Conservation (phyloP, 2,888 invertebrate genomes). For the Pollenia griseotomentosa region DNA sequence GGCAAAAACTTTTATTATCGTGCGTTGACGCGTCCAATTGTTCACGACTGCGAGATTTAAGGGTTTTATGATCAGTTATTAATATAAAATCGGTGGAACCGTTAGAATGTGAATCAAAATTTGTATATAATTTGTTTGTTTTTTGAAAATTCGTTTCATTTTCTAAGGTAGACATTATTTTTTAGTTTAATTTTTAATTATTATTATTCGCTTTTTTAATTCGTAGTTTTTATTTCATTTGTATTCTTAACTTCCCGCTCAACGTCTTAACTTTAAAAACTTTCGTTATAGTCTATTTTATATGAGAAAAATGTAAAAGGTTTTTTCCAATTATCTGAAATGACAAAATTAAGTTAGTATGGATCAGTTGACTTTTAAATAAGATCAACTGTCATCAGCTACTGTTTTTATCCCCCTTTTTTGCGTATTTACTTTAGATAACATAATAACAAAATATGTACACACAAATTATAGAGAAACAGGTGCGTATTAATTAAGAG, state of each 20-base stretch:
- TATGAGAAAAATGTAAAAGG: slow-evolving; percentile 32
- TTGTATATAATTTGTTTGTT: slow-evolving; percentile 77
- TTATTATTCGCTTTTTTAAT: not conserved
- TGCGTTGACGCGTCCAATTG: slow-evolving; percentile 75
- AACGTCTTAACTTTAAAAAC: slow-evolving; percentile 61
- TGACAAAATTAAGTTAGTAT: slow-evolving; percentile 55
- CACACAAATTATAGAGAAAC: slow-evolving; percentile 10
- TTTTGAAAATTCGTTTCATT: slow-evolving; percentile 79
- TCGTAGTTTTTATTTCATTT: not conserved
- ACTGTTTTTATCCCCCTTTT: slow-evolving; percentile 15
- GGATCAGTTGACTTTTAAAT: slow-evolving; percentile 55
- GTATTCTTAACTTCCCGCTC: slow-evolving; percentile 25
- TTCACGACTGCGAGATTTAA: slow-evolving; percentile 77
- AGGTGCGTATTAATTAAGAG: slow-evolving; percentile 9
- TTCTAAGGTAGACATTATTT: slow-evolving; percentile 79
- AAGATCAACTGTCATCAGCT: slow-evolving; percentile 56
- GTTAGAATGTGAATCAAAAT: slow-evolving; percentile 79
- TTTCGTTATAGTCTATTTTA: slow-evolving; percentile 48
- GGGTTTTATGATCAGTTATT: slow-evolving; percentile 80
- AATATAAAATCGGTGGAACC: slow-evolving; percentile 82
- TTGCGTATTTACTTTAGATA: slow-evolving; percentile 63
- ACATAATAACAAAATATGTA: slow-evolving; percentile 36
- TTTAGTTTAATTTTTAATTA: slow-evolving; percentile 15
- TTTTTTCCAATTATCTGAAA: slow-evolving; percentile 45
- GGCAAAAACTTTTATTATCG: slow-evolving; percentile 72